Conservation (phyloP, 2,797 vertebrate genomes). For the Vespertilio murinus region DNA sequence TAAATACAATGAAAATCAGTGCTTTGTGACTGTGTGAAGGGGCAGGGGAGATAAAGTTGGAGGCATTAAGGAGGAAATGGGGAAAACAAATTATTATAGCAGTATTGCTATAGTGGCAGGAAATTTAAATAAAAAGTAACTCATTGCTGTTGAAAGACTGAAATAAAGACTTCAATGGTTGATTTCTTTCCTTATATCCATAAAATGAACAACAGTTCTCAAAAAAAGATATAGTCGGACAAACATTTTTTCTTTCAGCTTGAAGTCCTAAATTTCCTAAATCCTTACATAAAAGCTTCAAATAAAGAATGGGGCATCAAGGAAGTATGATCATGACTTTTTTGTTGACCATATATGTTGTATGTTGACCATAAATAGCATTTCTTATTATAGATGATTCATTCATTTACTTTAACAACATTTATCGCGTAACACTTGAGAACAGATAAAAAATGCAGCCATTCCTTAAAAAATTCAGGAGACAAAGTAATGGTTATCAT, state of each 20-base stretch:
- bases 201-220: not conserved
- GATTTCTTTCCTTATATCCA: not conserved
- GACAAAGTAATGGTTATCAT: not conserved
- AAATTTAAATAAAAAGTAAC: conserved; percentile 56
- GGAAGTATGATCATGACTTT: not conserved
- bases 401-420: conserved; percentile 27
- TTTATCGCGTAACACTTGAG: not conserved
- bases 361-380: not conserved
- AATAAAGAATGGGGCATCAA: not conserved
- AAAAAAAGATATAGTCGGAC: not conserved
- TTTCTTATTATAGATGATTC: not conserved
- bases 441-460: not conserved
- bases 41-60: not conserved
- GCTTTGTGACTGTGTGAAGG: not conserved
- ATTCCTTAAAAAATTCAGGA: not conserved
- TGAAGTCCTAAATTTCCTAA: not conserved
- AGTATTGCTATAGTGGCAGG: conserved; percentile 13
- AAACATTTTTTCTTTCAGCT: conserved; percentile 21
- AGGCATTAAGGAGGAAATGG: not conserved
- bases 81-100: conserved; percentile 57
- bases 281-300: conserved; percentile 27
- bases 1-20: conserved; percentile 63
- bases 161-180: conserved; percentile 40
- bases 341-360: conserved; percentile 9
- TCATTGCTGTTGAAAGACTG: conserved; percentile 16